A percentile compares a stretch with the other conserved stretches of the same genome.
Evolutionary conservation across 2,888 invertebrate genomes (phyloP).

Genomic region (Beris morrisii): DNA sequence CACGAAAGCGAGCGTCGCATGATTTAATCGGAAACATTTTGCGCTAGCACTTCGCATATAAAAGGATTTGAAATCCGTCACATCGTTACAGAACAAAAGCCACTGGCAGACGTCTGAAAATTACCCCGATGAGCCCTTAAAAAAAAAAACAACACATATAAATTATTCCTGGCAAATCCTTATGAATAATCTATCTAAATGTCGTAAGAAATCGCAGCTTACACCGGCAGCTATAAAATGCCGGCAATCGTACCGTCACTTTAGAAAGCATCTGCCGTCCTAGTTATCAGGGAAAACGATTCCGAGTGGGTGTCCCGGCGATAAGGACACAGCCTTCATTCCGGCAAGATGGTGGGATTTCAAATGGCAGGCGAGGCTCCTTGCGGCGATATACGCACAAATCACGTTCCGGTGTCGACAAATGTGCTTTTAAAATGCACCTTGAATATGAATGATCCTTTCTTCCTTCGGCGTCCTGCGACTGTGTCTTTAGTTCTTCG

Average conservation of each 20-base stretch:
- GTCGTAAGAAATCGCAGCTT: conserved; percentile 38
- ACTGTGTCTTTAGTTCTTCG: not conserved
- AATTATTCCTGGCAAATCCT: conserved; percentile 38
- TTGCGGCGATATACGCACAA: conserved; percentile 38
- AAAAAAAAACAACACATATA: conserved; percentile 34
- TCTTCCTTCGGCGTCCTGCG: not conserved
- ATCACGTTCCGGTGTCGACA: conserved; percentile 38
- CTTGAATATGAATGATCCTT: conserved; percentile 37
- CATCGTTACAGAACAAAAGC: no score
- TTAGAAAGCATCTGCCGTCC: conserved; percentile 27
- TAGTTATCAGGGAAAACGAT: conserved; percentile 25
- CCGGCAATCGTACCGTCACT: conserved; percentile 18
- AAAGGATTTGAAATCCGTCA: no score
- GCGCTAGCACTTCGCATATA: no score
- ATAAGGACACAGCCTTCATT: conserved; percentile 1
- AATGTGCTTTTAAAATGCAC: conserved; percentile 39
- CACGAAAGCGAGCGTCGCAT: no score
- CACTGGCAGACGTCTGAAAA: no score
- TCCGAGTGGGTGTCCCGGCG: conserved; percentile 5
- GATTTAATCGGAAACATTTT: no score
- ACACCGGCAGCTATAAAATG: conserved; percentile 19
- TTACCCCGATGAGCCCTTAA: no score
- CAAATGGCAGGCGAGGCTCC: conserved; percentile 10
- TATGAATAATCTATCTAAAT: conserved; percentile 40
- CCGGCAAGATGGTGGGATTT: no score